Percentiles rank a stretch among this genome's conserved stretches.
phyloP scores from a whole-genome alignment of 2,888 invertebrate genomes.

The Dryobota labecula region DNA sequence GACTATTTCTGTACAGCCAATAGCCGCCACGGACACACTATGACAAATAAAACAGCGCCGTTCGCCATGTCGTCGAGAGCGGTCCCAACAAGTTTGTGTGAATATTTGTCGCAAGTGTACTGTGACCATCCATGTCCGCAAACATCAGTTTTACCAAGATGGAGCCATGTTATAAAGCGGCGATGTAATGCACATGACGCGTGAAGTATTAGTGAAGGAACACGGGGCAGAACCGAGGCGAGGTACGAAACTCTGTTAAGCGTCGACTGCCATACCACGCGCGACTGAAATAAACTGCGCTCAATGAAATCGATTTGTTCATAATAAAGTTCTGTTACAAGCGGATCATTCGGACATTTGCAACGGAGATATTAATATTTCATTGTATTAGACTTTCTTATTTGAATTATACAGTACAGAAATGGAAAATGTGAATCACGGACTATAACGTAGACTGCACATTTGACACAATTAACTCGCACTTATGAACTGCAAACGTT shows the following conservation, averaged over 20 bases:
- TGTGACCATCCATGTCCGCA: conserved; percentile 53
- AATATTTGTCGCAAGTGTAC: conserved; percentile 35
- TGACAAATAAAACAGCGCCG: conserved; percentile 73
- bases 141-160: conserved; percentile 46
- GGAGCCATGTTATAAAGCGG: conserved; percentile 52
- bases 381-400: conserved; percentile 25
- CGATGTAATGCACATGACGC: conserved; percentile 60
- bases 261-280: conserved; percentile 64
- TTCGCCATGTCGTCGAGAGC: conserved; percentile 66
- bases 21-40: conserved; percentile 68
- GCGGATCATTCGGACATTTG: conserved; percentile 43
- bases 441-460: conserved; percentile 22
- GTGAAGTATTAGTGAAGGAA: conserved; percentile 47
- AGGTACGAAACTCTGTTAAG: conserved; percentile 60
- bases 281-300: conserved; percentile 78
- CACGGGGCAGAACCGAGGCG: conserved; percentile 45
- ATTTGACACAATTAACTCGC: conserved; percentile 44
- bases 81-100: conserved; percentile 69
- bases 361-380: conserved; percentile 46
- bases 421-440: conserved; percentile 10
- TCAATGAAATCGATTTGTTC: conserved; percentile 76
- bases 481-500: conserved; percentile 36
- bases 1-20: conserved; percentile 73
- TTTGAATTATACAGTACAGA: conserved; percentile 2
- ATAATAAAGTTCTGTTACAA: conserved; percentile 66